A percentile compares a stretch with the other conserved stretches of the same genome.
Evolutionary conservation across 2,113 vertebrate species (phyloP).

Genomic region (Rhineura floridana): DNA sequence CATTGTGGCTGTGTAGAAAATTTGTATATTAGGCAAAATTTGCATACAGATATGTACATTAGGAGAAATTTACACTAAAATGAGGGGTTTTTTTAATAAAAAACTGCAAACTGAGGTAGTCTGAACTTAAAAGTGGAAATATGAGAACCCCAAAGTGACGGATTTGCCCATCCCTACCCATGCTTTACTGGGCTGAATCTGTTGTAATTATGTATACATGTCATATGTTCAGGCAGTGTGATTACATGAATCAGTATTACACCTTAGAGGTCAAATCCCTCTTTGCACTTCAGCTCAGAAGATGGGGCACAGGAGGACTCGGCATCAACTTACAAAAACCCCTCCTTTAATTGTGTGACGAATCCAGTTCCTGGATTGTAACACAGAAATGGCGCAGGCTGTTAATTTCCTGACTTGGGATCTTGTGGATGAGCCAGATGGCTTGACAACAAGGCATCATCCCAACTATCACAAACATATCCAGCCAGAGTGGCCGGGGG

Average conservation of each 20-base stretch:
- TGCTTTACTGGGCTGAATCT: background rate
- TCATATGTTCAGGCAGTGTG: too few species aligned
- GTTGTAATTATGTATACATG: too few species aligned
- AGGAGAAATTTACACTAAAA: too few species aligned
- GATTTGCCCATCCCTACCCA: background rate
- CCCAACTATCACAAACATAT: conserved; percentile 60
- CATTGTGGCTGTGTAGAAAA: too few species aligned
- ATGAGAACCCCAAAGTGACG: too few species aligned
- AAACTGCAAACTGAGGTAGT: too few species aligned
- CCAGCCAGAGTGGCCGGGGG: conserved; percentile 31
- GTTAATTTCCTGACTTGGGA: conserved; percentile 72
- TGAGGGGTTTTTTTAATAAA: too few species aligned
- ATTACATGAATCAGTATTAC: background rate
- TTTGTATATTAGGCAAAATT: too few species aligned
- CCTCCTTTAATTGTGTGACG: conserved; percentile 53
- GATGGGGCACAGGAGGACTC: background rate
- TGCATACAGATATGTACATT: too few species aligned
- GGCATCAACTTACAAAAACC: conserved; percentile 45
- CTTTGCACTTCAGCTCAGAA: background rate
- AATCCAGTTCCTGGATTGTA: conserved; percentile 61
- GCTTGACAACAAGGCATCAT: conserved; percentile 70
- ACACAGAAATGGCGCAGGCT: conserved; percentile 65
- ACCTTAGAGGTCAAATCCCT: background rate
- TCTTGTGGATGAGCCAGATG: conserved; percentile 69
- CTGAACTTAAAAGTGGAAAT: too few species aligned